A percentile compares a stretch with the other conserved stretches of the same genome.
Conservation (phyloP, 2,797 vertebrate genomes). For the Kryptopterus vitreolus region DNA sequence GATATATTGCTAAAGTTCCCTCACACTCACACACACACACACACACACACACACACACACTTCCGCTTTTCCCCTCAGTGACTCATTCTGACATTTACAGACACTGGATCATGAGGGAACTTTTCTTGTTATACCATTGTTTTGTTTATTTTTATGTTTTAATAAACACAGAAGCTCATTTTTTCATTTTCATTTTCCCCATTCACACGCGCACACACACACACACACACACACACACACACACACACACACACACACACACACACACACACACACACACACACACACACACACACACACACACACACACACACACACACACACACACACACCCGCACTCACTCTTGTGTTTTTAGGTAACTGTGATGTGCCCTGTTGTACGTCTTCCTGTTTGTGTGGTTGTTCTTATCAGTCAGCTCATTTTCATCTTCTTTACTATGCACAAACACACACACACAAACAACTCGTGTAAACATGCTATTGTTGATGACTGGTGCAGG, state of each 20-base stretch:
- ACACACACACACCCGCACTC: neutral
- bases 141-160: neutral
- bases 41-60: slow-evolving; percentile 10
- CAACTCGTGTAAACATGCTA: neutral
- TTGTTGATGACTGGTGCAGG: neutral
- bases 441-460: neutral
- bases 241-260: slow-evolving; percentile 4
- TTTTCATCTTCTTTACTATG: slow-evolving; percentile 48
- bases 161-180: too few species aligned
- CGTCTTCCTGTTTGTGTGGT: slow-evolving; percentile 72
- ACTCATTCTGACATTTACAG: slow-evolving; percentile 30
- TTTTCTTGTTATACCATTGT: neutral
- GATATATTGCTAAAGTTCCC: neutral
- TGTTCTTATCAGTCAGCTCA: slow-evolving; percentile 55
- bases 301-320: slow-evolving; percentile 33
- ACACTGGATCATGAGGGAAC: neutral
- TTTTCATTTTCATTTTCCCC: too few species aligned
- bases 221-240: slow-evolving; percentile 48
- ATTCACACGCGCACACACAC: slow-evolving; percentile 1
- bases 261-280: neutral
- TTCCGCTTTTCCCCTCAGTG: slow-evolving; percentile 26
- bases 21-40: neutral
- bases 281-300: slow-evolving; percentile 44
- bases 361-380: neutral
- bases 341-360: neutral